Evolutionary conservation across 2,113 vertebrate species (phyloP), one percentile per base, ranked within the genome.

Genomic region (Pituophis catenifer): DNA sequence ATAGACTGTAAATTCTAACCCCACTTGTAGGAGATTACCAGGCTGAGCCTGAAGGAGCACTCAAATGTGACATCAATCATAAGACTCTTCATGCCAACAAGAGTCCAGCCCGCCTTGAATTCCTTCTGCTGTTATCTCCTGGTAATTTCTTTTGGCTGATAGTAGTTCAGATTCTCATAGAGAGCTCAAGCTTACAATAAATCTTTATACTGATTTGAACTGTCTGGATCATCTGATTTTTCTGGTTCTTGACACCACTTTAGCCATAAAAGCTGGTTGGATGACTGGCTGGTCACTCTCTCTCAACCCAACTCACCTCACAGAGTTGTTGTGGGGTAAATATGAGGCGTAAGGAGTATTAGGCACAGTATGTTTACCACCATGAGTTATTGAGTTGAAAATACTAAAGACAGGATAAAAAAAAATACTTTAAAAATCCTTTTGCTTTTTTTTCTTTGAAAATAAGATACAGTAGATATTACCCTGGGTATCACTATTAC

Each of bases 401-500:
- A 70, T 70, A 70, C 65, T 15, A 70, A 65, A 70, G 65, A 2
- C 65, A 70, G 29, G 29, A 33, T 70, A 7, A 70, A 70, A 65
- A 38, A 65, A 29, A 70, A 59, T 58, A 59, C 29, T 33, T 70
- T 33, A 15, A 33, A 70, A 90, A 59, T 93, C 48, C 10, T 90
- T 93, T 93, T 90, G 55, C 81, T 90, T 57, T 55, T 9, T 53
- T 24, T 86, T 44, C 48, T 93, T 91, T 26, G 88, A 38, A 91
- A 93, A 58, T 86, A 92, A 70, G n/a, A 1, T 55, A 55, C 54
- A 55, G 50, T 65, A 90, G 57, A 57, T 88, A 91, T 93, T 88
- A 89, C 29, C 50, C 8, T 29, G n/a, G 93, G 26, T 13, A 53
- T 70, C n/a, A 13, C 85, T 57, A n/a, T n/a, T 81, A 81, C 7